Percentiles rank a stretch among this genome's conserved stretches.
phyloP scores from a whole-genome alignment of 2,888 invertebrate species.

The Anoplius nigerrimus region DNA sequence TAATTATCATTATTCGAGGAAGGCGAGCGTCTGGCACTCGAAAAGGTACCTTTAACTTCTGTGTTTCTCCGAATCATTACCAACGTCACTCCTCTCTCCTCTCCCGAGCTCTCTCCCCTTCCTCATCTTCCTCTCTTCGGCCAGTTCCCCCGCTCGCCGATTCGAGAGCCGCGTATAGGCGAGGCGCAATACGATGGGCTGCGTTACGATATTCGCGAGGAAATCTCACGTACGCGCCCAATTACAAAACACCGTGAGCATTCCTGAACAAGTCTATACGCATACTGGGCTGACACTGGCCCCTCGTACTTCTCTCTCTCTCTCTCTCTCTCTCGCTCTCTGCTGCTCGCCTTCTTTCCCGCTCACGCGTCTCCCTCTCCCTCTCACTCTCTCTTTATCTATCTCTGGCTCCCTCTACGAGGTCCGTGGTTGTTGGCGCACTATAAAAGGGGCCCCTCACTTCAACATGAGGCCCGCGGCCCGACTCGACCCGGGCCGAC shows the following conservation, averaged over 20 bases:
- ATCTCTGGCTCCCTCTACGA: conserved; percentile 26
- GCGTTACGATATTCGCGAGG: conserved; percentile 20
- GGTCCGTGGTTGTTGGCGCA: conserved; percentile 48
- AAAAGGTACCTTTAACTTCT: too few relatives aligned
- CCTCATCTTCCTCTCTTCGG: background rate
- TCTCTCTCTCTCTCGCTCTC: conserved; percentile 17
- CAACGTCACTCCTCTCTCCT: too few relatives aligned
- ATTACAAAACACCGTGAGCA: conserved; percentile 66
- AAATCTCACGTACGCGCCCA: conserved; percentile 55
- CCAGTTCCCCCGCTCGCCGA: background rate
- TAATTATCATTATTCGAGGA: too few relatives aligned
- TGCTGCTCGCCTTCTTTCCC: conserved; percentile 11
- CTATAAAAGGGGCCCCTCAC: conserved; percentile 68
- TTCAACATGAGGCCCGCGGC: conserved; percentile 61
- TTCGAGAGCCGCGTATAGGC: background rate
- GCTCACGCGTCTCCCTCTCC: conserved; percentile 24
- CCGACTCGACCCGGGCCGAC: conserved; percentile 64
- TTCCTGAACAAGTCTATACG: conserved; percentile 56
- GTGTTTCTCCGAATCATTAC: background rate
- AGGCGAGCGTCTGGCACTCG: too few relatives aligned
- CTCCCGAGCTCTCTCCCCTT: background rate
- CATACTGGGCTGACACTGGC: conserved; percentile 72
- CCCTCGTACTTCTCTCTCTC: conserved; percentile 46
- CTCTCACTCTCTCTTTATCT: conserved; percentile 30
- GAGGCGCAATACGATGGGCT: background rate